Conservation (phyloP, 2,888 invertebrate genomes). For the Abrostola triplasia region DNA sequence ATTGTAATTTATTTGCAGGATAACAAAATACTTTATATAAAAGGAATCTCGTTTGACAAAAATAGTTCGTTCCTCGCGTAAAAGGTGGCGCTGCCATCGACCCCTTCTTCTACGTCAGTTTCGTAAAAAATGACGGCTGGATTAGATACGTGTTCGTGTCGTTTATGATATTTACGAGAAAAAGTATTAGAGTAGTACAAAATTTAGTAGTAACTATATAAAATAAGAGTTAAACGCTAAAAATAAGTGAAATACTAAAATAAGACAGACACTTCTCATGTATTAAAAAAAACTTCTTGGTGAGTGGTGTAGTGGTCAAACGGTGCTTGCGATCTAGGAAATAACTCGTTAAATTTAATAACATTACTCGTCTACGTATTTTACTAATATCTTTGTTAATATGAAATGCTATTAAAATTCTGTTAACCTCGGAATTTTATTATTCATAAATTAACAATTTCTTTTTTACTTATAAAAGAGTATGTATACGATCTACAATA, state of each 20-base stretch:
- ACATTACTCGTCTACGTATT: constrained; percentile 23
- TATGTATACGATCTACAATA: constrained; percentile 1
- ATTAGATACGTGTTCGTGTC: constrained; percentile 87
- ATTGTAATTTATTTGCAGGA: constrained; percentile 17
- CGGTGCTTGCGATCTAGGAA: constrained; percentile 76
- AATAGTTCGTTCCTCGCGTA: constrained; percentile 57
- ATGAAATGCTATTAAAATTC: constrained; percentile 17
- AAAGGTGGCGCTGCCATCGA: constrained; percentile 78
- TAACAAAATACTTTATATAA: constrained; percentile 14
- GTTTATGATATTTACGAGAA: constrained; percentile 88
- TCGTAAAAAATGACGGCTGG: constrained; percentile 87
- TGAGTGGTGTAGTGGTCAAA: constrained; percentile 81
- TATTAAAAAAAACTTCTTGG: constrained; percentile 79
- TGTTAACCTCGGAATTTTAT: neutral
- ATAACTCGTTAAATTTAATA: constrained; percentile 70
- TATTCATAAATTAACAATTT: constrained; percentile 2
- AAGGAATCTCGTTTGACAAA: constrained; percentile 63
- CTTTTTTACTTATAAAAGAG: constrained; percentile 21
- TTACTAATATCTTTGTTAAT: constrained; percentile 13
- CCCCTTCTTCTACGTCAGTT: constrained; percentile 81
- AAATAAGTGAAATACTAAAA: constrained; percentile 75
- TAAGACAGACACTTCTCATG: constrained; percentile 80
- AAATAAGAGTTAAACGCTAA: constrained; percentile 68
- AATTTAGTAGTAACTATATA: constrained; percentile 70
- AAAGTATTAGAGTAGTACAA: constrained; percentile 82